Evolutionary conservation across 2,797 vertebrate genomes (phyloP).

Genomic region (Clarias fuscus): DNA sequence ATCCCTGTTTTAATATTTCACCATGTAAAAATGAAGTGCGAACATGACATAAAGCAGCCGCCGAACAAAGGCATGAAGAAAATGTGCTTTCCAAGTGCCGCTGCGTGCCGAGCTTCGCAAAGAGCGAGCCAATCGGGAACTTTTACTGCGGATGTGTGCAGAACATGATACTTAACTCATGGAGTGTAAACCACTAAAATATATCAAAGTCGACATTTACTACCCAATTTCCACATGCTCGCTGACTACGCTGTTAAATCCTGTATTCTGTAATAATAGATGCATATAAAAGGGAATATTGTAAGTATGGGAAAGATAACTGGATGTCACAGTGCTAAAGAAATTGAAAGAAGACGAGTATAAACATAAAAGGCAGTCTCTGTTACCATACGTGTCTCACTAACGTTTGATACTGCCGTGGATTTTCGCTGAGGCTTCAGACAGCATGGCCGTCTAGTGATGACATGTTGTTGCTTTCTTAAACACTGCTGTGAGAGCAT

Average conservation of each 20-base stretch:
- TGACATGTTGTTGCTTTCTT: conserved; percentile 26
- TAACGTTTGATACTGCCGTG: conserved; percentile 5
- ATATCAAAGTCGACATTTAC: conserved; percentile 51
- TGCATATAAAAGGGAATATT: conserved; percentile 15
- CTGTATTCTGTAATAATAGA: conserved; percentile 28
- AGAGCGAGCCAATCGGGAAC: conserved; percentile 24
- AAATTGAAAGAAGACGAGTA: not conserved
- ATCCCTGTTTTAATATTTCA: conserved; percentile 30
- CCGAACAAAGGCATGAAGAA: conserved; percentile 40
- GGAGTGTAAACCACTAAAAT: conserved; percentile 46
- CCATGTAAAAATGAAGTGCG: conserved; percentile 43
- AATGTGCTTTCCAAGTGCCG: conserved; percentile 46
- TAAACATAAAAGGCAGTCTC: conserved; percentile 24
- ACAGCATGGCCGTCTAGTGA: conserved; percentile 48
- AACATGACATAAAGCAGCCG: conserved; percentile 50
- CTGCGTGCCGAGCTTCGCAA: conserved; percentile 18
- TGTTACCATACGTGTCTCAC: not conserved
- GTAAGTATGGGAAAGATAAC: conserved; percentile 26
- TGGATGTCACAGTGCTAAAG: conserved; percentile 6
- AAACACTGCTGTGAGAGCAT: conserved; percentile 25
- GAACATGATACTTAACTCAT: conserved; percentile 52
- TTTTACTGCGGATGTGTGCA: conserved; percentile 44
- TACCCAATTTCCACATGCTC: conserved; percentile 44
- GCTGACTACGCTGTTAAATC: conserved; percentile 22
- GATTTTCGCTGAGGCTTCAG: not conserved